Evolutionary conservation across 2,888 invertebrate genomes (phyloP).

Genomic region (Tipula helvola): DNA sequence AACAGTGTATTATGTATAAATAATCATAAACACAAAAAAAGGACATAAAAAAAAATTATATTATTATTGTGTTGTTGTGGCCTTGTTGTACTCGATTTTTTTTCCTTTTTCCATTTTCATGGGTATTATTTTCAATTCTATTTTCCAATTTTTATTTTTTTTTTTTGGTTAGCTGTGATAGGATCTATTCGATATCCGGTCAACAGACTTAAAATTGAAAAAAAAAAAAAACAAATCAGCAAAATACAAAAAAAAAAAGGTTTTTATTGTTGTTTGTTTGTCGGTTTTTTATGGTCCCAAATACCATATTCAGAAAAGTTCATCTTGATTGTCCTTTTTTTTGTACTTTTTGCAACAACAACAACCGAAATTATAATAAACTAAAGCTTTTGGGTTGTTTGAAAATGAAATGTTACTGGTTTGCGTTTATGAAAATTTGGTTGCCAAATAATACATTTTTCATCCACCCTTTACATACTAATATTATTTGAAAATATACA

Average conservation of each 20-base stretch:
- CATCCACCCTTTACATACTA: background rate
- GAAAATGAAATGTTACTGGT: background rate
- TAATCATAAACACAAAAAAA: background rate
- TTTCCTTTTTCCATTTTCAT: background rate
- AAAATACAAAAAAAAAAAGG: background rate
- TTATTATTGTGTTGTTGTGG: background rate
- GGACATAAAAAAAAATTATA: background rate
- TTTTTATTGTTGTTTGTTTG: conserved; percentile 4
- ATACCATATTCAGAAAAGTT: background rate
- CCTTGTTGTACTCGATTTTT: background rate
- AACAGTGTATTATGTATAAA: background rate
- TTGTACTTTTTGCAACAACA: background rate
- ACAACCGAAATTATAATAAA: background rate
- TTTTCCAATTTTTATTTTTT: background rate
- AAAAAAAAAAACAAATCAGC: background rate
- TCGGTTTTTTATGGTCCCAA: background rate
- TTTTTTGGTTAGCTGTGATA: background rate
- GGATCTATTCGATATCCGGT: conserved; percentile 4
- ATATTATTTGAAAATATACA: background rate
- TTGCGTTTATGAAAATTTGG: background rate
- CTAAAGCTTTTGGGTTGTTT: background rate
- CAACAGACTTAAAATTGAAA: background rate
- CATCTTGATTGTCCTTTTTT: background rate
- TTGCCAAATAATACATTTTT: background rate
- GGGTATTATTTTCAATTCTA: background rate